Evolutionary conservation across 2,797 vertebrate species (phyloP).

Genomic region (Paratrypauchen microcephalus): DNA sequence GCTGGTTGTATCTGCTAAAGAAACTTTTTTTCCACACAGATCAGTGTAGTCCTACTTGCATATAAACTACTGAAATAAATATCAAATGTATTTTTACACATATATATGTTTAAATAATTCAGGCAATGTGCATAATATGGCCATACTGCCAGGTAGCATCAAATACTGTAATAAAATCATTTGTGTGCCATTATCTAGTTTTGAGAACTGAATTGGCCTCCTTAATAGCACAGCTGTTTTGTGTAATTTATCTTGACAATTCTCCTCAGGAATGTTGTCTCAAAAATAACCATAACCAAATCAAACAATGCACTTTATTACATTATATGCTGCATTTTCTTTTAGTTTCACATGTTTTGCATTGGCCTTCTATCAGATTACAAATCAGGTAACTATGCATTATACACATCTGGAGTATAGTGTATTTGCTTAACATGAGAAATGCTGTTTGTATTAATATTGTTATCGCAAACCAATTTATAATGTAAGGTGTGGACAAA

Average conservation of each 20-base stretch:
- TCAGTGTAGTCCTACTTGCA: not conserved
- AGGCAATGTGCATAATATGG: not conserved
- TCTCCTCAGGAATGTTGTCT: slow-evolving; percentile 65
- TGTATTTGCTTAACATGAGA: slow-evolving; percentile 46
- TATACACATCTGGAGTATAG: slow-evolving; percentile 68
- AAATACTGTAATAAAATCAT: not conserved
- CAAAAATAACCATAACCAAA: slow-evolving; percentile 74
- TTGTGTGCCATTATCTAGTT: not conserved
- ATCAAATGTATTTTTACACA: not conserved
- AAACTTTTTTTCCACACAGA: not conserved
- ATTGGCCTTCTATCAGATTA: slow-evolving; percentile 71
- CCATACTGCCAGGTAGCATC: not conserved
- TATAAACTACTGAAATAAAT: not conserved
- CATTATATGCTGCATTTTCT: slow-evolving; percentile 68
- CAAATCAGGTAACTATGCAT: slow-evolving; percentile 53
- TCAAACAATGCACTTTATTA: slow-evolving; percentile 76
- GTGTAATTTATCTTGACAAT: slow-evolving; percentile 66
- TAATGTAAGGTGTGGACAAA: slow-evolving; percentile 50
- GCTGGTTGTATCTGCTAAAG: slow-evolving; percentile 34
- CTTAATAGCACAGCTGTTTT: slow-evolving; percentile 73
- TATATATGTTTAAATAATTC: not conserved
- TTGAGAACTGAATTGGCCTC: slow-evolving; percentile 29
- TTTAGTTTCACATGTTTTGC: slow-evolving; percentile 69
- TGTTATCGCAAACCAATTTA: slow-evolving; percentile 47
- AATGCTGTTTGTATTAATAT: too few relatives aligned